Evolutionary conservation across 2,113 vertebrate genomes (phyloP).

Genomic region (Heterochromis multidens): DNA sequence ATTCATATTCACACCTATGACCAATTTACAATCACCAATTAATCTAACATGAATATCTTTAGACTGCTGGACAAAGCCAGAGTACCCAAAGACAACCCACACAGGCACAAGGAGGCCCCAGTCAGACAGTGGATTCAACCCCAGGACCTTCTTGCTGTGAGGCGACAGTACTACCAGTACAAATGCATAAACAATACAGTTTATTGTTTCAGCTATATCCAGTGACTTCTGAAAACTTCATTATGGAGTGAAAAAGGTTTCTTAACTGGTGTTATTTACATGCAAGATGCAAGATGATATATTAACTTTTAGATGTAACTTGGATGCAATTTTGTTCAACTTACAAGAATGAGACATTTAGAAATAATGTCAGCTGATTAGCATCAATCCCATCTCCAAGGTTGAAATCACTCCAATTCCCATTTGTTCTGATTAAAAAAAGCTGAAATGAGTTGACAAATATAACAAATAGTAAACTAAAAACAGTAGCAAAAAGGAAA

Average conservation of each 20-base stretch:
- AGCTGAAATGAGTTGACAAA: background rate
- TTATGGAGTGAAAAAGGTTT: background rate
- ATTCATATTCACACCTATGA: background rate
- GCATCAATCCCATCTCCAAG: background rate
- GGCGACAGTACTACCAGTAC: background rate
- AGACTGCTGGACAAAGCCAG: background rate
- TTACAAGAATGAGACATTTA: background rate
- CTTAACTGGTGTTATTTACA: background rate
- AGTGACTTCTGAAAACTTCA: background rate
- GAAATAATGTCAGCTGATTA: background rate
- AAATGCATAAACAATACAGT: background rate
- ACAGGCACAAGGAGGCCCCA: background rate
- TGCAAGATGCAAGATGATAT: background rate
- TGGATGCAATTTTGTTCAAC: background rate
- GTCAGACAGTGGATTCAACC: background rate
- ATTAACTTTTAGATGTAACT: background rate
- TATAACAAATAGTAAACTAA: too few relatives aligned
- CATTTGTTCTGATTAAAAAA: background rate
- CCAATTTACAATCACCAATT: background rate
- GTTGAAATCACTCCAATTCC: background rate
- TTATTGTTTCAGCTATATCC: background rate
- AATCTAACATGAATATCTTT: background rate
- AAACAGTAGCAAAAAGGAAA: too few relatives aligned
- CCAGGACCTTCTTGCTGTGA: background rate
- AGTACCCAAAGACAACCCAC: background rate